Base-by-base conservation (phyloP, 1,140 invertebrate species). In the Drosophila lacteicornis region DNA sequence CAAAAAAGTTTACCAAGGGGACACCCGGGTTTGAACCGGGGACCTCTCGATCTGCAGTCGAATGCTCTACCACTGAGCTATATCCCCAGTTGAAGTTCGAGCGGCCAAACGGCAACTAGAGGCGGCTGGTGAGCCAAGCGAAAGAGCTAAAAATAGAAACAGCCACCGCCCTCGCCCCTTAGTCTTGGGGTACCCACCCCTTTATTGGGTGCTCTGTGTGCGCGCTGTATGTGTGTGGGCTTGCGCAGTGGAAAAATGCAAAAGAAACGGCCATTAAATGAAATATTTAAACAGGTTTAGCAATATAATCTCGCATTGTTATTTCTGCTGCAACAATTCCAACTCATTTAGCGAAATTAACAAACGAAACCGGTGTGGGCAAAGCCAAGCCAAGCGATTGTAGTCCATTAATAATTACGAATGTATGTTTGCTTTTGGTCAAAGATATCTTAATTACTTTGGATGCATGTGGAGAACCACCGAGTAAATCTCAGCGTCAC, bases 41-140 rank as follows among this genome's bases (percentile, higher is more conserved):
- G 96, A 97, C 96, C 96, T 97, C 96, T 97, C 96, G 96, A 97
- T 97, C 96, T 97, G 96, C 96, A 97, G 96, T 97, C 96, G 96
- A 97, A 97, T 97, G 96, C 96, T 97, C 96, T 97, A 97, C 96
- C 96, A 97, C 96, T 97, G 96, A 97, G 66, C 66, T 66, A 87
- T 86, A 86, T 86, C 82, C 83, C 83, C 84, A 83, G 42, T 25
- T 88, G 50, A 12, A 13, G 15, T 11, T 22, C 9, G 4, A 1
- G 0, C 59, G 69, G 36, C 66, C 51, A 17, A 84, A 51, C 55
- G 11, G 36, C 47, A 25, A 67, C 40, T 88, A 61, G 27, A 80
- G 27, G 40, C 27, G 30, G 57, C 12, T 19, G 5, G 25, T 9
- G 2, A 11, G 1, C 12, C 46, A 12, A 22, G 33, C 9, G 50